A percentile compares a stretch with the other conserved stretches of the same genome.
Evolutionary conservation across 2,113 vertebrate genomes (phyloP).

Genomic region (Ciconia boyciana): DNA sequence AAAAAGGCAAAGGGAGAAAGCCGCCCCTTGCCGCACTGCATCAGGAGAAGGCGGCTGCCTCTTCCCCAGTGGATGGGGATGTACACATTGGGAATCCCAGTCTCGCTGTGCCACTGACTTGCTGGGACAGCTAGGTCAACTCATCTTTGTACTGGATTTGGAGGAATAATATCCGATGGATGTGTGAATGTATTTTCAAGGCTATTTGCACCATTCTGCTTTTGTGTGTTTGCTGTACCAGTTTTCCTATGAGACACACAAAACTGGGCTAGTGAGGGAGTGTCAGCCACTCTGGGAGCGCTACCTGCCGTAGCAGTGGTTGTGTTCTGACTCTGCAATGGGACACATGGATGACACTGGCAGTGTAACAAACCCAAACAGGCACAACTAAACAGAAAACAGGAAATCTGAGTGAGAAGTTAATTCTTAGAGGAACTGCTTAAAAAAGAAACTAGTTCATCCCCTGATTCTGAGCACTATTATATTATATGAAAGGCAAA

Average conservation of each 20-base stretch:
- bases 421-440: neutral
- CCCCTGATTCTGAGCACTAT: neutral
- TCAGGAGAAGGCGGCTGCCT: neutral
- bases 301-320: neutral
- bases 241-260: neutral
- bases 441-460: neutral
- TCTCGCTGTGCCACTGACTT: neutral
- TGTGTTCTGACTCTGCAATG: neutral
- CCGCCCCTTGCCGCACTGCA: neutral
- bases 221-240: neutral
- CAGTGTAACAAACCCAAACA: neutral
- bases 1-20: neutral
- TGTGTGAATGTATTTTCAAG: neutral
- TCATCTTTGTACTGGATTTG: neutral
- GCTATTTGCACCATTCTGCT: neutral
- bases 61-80: neutral
- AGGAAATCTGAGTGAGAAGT: neutral
- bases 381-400: neutral
- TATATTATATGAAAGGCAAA: neutral
- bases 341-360: neutral
- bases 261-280: neutral
- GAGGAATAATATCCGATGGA: neutral
- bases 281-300: accelerated
- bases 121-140: neutral
- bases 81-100: neutral